phyloP scores from a whole-genome alignment of 2,113 vertebrate genomes.

The Tetraodon nigroviridis region DNA sequence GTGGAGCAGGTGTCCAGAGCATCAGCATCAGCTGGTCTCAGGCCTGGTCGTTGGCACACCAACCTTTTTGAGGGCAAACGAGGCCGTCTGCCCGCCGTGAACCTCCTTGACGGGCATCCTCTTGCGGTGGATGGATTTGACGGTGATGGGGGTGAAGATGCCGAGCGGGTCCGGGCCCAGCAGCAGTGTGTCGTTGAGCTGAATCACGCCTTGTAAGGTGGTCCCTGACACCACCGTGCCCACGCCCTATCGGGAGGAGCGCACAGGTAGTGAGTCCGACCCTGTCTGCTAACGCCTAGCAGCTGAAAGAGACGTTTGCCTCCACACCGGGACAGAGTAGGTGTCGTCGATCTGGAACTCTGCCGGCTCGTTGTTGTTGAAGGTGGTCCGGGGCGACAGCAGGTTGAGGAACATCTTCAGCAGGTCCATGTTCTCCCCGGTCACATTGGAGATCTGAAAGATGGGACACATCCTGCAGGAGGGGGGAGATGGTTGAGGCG shows the following conservation, averaged over 20 bases:
- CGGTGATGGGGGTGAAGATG: constrained; percentile 91
- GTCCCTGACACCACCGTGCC: constrained; percentile 97
- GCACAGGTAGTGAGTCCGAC: no score
- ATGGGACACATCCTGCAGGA: constrained; percentile 91
- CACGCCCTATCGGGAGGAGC: constrained; percentile 78
- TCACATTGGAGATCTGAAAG: constrained; percentile 98
- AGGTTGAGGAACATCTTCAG: constrained; percentile 99
- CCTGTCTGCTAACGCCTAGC: no score
- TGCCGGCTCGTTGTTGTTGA: constrained; percentile 91
- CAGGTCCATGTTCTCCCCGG: constrained; percentile 93
- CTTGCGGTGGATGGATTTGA: constrained; percentile 97
- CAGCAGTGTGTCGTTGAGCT: constrained; percentile 91
- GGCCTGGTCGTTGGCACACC: no score
- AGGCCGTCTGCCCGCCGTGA: constrained; percentile 93
- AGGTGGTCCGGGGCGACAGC: constrained; percentile 92
- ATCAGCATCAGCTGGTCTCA: background rate
- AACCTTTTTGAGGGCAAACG: constrained; percentile 96
- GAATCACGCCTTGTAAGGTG: constrained; percentile 91
- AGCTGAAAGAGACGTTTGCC: background rate
- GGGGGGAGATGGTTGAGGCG: background rate
- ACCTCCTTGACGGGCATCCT: constrained; percentile 98
- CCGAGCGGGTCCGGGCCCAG: constrained; percentile 93
- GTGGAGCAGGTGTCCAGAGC: constrained; percentile 7
- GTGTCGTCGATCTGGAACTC: constrained; percentile 99
- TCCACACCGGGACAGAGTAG: constrained; percentile 90